These are phyloP conservation scores for Psilanteris sp. DNA, from an alignment of 1,140 invertebrate species.

Conservation along the genomic window DNA sequence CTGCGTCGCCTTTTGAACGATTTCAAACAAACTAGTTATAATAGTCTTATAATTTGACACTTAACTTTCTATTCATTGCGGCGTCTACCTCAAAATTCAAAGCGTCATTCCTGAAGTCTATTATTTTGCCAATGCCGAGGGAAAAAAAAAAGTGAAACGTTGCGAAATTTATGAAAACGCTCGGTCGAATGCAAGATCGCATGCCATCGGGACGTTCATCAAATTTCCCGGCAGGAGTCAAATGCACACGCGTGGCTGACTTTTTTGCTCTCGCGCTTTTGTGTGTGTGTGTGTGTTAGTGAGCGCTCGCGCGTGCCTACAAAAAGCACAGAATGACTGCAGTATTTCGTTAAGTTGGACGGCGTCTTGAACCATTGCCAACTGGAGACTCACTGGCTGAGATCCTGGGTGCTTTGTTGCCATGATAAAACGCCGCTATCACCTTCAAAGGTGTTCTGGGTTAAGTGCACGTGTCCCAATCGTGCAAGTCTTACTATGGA, in stretches of 20 bases:
- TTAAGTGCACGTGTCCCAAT: conserved; percentile 40
- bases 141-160: conserved; percentile 32
- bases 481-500: no score
- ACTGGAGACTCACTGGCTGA: conserved; percentile 26
- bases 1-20: no score
- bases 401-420: conserved; percentile 40
- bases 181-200: conserved; percentile 35
- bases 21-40: no score
- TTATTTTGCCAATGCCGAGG: conserved; percentile 38
- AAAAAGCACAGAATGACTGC: conserved; percentile 51
- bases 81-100: conserved; percentile 13
- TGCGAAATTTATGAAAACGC: conserved; percentile 36
- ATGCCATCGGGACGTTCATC: conserved; percentile 43
- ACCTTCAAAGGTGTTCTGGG: conserved; percentile 43
- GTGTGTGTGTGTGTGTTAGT: no score
- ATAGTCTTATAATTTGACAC: conserved; percentile 5
- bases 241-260: conserved; percentile 22
- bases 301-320: conserved; percentile 18
- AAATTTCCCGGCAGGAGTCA: conserved; percentile 54
- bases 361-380: conserved; percentile 60
- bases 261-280: no score
- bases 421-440: conserved; percentile 43
- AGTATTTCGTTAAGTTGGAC: conserved; percentile 57
- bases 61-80: conserved; percentile 1
- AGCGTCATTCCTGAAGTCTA: conserved; percentile 6